Evolutionary conservation across 2,888 invertebrate genomes (phyloP).

Genomic region (Acrobasis suavella): DNA sequence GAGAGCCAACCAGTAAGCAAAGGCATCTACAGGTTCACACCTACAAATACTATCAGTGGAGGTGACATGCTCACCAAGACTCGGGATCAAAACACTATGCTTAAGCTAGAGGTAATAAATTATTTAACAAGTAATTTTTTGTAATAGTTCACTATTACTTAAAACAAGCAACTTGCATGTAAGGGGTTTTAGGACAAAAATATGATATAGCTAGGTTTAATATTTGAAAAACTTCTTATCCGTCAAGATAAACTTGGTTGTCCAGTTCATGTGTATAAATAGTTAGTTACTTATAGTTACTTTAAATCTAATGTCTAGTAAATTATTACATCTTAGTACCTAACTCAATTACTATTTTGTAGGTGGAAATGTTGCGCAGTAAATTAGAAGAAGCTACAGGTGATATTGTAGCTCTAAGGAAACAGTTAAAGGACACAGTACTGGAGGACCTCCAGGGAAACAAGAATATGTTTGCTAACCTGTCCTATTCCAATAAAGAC

Average conservation of each 20-base stretch:
- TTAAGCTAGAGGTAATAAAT: constrained; percentile 75
- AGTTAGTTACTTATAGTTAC: too few relatives aligned
- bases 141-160: too few relatives aligned
- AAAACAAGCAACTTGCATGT: too few relatives aligned
- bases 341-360: constrained; percentile 17
- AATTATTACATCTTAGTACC: too few relatives aligned
- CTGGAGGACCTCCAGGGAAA: constrained; percentile 44
- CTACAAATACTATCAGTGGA: constrained; percentile 74
- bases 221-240: too few relatives aligned
- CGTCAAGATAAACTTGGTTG: too few relatives aligned
- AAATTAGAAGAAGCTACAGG: constrained; percentile 87
- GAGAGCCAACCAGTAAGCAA: constrained; percentile 46
- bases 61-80: constrained; percentile 83
- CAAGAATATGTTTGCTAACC: constrained; percentile 37
- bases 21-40: constrained; percentile 56
- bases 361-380: constrained; percentile 87
- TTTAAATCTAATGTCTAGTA: too few relatives aligned
- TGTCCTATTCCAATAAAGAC: constrained; percentile 63
- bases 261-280: too few relatives aligned
- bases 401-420: constrained; percentile 86
- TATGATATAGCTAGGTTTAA: too few relatives aligned
- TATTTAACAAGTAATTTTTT: too few relatives aligned
- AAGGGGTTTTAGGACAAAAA: too few relatives aligned
- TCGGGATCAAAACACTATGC: constrained; percentile 81
- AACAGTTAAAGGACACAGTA: constrained; percentile 52